Conservation (phyloP, 2,888 invertebrate genomes). For the Ophion ventricosus region DNA sequence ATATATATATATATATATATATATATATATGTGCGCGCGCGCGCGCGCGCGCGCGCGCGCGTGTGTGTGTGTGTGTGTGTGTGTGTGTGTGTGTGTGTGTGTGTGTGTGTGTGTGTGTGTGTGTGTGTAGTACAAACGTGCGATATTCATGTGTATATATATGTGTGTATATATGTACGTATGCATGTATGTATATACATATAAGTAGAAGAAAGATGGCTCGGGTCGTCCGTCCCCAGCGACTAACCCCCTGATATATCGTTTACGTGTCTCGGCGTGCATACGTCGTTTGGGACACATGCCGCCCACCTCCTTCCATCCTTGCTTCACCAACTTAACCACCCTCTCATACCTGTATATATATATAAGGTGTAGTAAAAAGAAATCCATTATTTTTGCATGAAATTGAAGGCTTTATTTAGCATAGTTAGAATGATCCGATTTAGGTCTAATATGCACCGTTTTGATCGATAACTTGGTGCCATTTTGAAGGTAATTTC, state of each 20-base stretch:
- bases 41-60: background rate
- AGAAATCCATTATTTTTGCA: no score
- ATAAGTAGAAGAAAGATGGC: constrained; percentile 82
- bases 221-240: constrained; percentile 82
- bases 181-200: constrained; percentile 64
- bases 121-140: no score
- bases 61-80: constrained; percentile 11
- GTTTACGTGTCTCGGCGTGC: constrained; percentile 83
- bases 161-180: constrained; percentile 36
- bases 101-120: constrained; percentile 45
- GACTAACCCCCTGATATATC: constrained; percentile 84
- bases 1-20: constrained; percentile 38
- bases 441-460: no score
- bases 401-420: no score
- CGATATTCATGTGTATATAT: no score
- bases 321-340: constrained; percentile 60
- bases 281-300: constrained; percentile 83
- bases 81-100: constrained; percentile 46
- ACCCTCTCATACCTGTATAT: constrained; percentile 43
- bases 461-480: no score
- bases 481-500: no score
- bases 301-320: constrained; percentile 71
- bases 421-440: no score
- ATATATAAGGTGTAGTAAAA: no score
- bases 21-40: constrained; percentile 28